Evolutionary conservation across 2,113 vertebrate species (phyloP), one percentile per base, ranked within the genome.

Genomic region (Phycodurus eques): DNA sequence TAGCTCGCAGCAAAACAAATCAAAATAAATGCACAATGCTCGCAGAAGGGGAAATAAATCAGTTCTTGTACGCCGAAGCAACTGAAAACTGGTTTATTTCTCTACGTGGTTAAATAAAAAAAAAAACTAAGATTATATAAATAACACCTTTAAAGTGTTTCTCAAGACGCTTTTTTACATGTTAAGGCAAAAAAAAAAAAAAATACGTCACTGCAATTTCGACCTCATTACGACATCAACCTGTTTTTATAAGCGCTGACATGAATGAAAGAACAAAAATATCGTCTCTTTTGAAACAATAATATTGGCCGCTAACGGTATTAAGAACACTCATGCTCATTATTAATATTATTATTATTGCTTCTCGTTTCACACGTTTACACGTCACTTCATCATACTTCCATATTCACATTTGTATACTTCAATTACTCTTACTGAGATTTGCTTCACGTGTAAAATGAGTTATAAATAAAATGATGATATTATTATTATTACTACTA

Each of bases 161-260:
- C 14, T 60, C 22, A 22, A 33, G 10, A 60, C 27, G 15, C 13
- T 68, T 61, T 65, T 70, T 15, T 5, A 13, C 2, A 14, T 9
- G 10, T n/a, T 1, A n/a, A n/a, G 1, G 3, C 7, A 22, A 22
- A 11, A 2, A 54, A n/a, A 2, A 2, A 2, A 39, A 39, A 39
- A 39, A 39, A 39, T 27, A 53, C 51, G 53, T 56, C 20, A 22
- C 20, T n/a, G 20, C 10, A 79, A 86, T 87, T 85, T 74, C 79
- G 70, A 63, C 8, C 77, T 43, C 63, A 76, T 66, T 57, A 68
- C 31, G 64, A 60, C 63, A 64, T 59, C 68, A 71, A 47, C 47
- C 43, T 43, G 2, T 51, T 5, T 51, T 51, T 11, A 54, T 4
- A 54, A n/a, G 2, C 20, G 2, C n/a, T n/a, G 20, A 11, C 53